Evolutionary conservation across 1,140 invertebrate genomes (phyloP).

Genomic region (Stegodyphus mimosarum): DNA sequence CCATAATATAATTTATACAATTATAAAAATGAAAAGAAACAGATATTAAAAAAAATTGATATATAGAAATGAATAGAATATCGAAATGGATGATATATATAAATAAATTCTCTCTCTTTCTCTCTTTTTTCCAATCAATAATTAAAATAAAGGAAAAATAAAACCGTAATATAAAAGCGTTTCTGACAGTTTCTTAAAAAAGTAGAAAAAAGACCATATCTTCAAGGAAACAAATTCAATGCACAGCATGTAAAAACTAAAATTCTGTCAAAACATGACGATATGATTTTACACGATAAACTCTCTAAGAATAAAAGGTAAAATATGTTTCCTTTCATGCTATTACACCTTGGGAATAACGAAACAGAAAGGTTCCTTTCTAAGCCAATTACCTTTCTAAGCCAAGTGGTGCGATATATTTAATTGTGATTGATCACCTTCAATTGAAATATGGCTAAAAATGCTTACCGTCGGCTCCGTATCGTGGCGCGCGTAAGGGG

Average conservation of each 20-base stretch:
- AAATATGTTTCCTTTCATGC: background rate
- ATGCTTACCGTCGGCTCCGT: slow-evolving; percentile 13
- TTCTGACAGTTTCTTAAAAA: background rate
- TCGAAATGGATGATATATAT: too few species aligned
- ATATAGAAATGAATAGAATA: background rate
- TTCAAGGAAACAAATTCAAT: background rate
- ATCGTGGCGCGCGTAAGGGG: slow-evolving; percentile 47
- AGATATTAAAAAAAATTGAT: too few species aligned
- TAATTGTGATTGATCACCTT: background rate
- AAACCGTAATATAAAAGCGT: background rate
- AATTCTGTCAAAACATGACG: background rate
- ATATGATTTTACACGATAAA: background rate
- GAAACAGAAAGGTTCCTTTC: background rate
- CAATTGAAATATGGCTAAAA: background rate
- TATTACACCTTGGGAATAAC: background rate
- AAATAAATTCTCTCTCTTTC: background rate
- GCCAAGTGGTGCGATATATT: background rate
- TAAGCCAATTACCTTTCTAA: background rate
- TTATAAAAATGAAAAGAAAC: too few species aligned
- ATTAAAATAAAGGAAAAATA: too few species aligned
- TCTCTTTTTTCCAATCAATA: background rate
- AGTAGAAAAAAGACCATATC: background rate
- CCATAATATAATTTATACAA: background rate
- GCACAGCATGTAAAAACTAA: background rate
- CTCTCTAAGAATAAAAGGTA: background rate